Base-by-base conservation (phyloP, 2,113 vertebrate genomes). In the Poeciliopsis occidentalis region DNA sequence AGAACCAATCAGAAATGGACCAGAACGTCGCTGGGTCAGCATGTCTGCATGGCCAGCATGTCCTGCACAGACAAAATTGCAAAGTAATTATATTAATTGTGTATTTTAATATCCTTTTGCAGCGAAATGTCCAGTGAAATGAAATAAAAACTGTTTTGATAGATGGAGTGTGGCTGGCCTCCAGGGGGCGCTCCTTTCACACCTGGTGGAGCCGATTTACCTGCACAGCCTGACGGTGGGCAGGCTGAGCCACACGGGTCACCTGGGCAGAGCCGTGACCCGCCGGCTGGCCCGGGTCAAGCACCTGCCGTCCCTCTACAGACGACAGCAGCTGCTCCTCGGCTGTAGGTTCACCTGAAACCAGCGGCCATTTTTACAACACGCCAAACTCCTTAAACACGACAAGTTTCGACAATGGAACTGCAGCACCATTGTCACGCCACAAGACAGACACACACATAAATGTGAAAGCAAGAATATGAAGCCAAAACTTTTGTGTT, bases 151-250 rank as follows among this genome's bases (percentile, higher is more conserved):
- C 74, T 77, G 60, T 76, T 34, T 66, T 19, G 4, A 65, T 92
- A 99, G 98, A 85, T 99, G 98, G 97, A 97, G 96, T 5, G 92
- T 96, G 4, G 93, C 97, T 57, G 98, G 98, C 12, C 90, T 98
- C 12, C 98, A 99, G 86, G 98, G 98, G 0, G 96, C 97, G 0
- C 96, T 99, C 26, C 95, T 99, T 79, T 97, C 97, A 70, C 96
- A 95, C 91, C 96, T 98, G 92, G 93, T 98, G 1, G 97, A 98
- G 81, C 98, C 98, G 0, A 86, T 97, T 71, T 99, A 99, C 94
- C 93, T 99, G 85, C 94, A 96, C 87, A 99, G 97, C 82, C 90
- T 99, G 81, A 86, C 96, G 0, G 96, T 99, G 89, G 97, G 97
- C 11, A 97, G 96, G 61, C 93, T 97, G 41, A 94, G 70, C 75